Base-by-base conservation (phyloP, 2,113 vertebrate species). In the pig (Sus scrofa) region DNA sequence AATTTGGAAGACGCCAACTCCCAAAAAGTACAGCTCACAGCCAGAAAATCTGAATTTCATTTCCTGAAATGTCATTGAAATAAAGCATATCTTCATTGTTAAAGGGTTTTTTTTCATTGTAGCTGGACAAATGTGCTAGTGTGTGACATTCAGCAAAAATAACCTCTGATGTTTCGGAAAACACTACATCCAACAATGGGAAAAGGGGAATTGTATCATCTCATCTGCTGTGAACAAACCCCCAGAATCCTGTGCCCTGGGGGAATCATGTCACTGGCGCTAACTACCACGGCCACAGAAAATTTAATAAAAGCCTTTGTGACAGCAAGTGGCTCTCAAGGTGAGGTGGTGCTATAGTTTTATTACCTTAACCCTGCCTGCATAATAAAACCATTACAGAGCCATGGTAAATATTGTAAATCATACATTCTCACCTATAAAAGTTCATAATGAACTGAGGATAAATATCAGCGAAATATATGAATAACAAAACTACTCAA, bases 41-140 rank as follows among this genome's bases (percentile, higher is more conserved):
- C 70, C 56, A 91, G 63, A 91, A 97, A 90, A 93, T 96, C n/a
- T 98, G 95, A 97, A 97, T 98, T 98, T 96, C 56, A 93, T 98
- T 97, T 98, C 78, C 89, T 97, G 95, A 96, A 96, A 97, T 97
- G 95, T 87, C 96, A 88, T 52, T 90, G 68, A 83, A 92, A 94
- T 95, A 97, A 97, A 88, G 65, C 73, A 81, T 70, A 54, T 94
- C 85, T 97, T 97, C 60, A 89, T 93, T 97, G 92, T 91, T 96
- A 94, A 56, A 91, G 71, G 8, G 52, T 96, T 98, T 96, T 98
- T 96, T n/a, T 92, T 98, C 81, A 96, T 94, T 97, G 63, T 95
- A 89, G 37, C 34, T 88, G 81, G 54, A 78, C 95, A 44, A 79
- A 71, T 91, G 20, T 73, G 89, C 71, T 88, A 1, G 15, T 85